A percentile compares a stretch with the other conserved stretches of the same genome.
Evolutionary conservation across 2,888 invertebrate species (phyloP).

Genomic region (Mesorhabditis spiculigera): DNA sequence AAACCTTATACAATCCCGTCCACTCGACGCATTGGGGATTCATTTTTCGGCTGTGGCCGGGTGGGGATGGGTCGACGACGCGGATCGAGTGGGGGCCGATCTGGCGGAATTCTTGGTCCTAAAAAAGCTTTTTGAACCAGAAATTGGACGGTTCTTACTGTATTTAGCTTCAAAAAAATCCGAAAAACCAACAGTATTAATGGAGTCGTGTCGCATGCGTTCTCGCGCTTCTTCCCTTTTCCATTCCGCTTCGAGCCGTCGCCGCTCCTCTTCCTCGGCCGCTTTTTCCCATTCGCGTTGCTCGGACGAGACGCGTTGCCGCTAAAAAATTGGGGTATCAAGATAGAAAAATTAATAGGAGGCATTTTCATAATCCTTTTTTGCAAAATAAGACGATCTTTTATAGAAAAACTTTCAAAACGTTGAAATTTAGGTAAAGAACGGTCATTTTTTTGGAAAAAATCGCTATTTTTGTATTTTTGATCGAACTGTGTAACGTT

Average conservation of each 20-base stretch:
- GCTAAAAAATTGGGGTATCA: constrained; percentile 11
- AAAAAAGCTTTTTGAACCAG: background rate
- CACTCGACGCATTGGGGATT: background rate
- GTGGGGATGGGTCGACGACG: background rate
- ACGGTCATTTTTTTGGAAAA: too few relatives aligned
- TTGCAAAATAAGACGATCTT: too few relatives aligned
- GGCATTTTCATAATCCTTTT: too few relatives aligned
- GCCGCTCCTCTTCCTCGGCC: constrained; percentile 16
- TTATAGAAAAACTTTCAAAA: too few relatives aligned
- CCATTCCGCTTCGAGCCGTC: constrained; percentile 10
- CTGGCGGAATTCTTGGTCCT: background rate
- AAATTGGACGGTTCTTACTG: background rate
- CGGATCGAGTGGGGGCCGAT: background rate
- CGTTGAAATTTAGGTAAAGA: too few relatives aligned
- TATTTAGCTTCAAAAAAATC: too few relatives aligned
- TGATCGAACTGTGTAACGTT: too few relatives aligned
- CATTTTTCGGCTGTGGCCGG: background rate
- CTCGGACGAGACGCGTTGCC: constrained; percentile 13
- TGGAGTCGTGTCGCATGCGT: constrained; percentile 11
- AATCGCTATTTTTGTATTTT: too few relatives aligned
- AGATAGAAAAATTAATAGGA: background rate
- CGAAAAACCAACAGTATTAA: background rate
- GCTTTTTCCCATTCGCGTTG: constrained; percentile 19
- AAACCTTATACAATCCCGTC: background rate
- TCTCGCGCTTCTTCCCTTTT: constrained; percentile 14